Evolutionary conservation across 2,113 vertebrate genomes (phyloP).

Genomic region (Gadus macrocephalus): DNA sequence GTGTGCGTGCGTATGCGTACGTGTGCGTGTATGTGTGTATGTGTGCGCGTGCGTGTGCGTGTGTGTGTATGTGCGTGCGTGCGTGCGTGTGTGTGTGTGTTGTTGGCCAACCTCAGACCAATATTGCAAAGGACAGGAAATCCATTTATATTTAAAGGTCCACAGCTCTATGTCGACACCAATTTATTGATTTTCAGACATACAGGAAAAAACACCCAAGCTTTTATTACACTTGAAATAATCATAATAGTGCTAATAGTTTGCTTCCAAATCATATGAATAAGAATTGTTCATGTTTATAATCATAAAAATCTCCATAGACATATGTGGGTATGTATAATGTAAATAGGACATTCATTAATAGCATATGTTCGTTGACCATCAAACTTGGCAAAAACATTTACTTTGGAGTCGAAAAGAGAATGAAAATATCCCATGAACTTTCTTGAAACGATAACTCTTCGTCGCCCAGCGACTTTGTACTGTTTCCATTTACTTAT

Average conservation of each 20-base stretch:
- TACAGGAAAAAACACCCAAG: conserved; percentile 75
- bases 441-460: conserved; percentile 44
- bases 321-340: conserved; percentile 34
- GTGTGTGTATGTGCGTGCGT: too few relatives aligned
- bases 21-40: neutral
- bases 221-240: conserved; percentile 59
- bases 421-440: conserved; percentile 23
- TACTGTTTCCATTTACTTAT: conserved; percentile 16
- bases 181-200: conserved; percentile 80
- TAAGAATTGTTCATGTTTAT: conserved; percentile 29
- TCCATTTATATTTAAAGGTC: too few relatives aligned
- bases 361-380: conserved; percentile 17
- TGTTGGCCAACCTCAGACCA: too few relatives aligned
- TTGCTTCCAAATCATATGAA: conserved; percentile 15
- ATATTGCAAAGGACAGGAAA: too few relatives aligned
- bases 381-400: conserved; percentile 37
- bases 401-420: conserved; percentile 40
- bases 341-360: conserved; percentile 33
- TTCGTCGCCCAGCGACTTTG: conserved; percentile 65
- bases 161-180: conserved; percentile 40
- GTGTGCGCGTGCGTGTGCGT: neutral
- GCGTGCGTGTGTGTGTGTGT: too few relatives aligned
- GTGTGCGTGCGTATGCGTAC: neutral
- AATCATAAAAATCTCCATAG: conserved; percentile 38
- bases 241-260: conserved; percentile 8